Base-by-base conservation (phyloP, 1,140 invertebrate species). In the Coenobita brevimanus region DNA sequence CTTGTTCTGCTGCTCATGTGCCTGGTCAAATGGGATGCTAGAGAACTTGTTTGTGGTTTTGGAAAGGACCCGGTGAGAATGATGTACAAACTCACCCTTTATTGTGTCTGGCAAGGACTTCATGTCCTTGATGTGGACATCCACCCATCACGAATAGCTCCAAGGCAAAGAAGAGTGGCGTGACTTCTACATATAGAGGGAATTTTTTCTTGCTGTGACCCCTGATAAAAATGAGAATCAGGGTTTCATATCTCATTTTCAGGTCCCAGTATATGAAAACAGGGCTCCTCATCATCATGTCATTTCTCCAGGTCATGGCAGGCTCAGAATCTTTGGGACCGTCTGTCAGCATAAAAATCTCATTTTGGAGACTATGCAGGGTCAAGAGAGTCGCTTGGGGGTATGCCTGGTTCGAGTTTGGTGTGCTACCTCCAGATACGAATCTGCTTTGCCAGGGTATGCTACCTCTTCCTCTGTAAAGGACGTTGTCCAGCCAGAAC, bases 191-290 rank as follows among this genome's bases (percentile, higher is more conserved):
- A 30, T 78, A 78, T 46, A 46, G 46, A 46, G 75, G 75, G 27
- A 78, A 78, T 30, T 46, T 54, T 27, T 54, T 54, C 27, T 50
- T 46, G 33, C 75, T 38, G 30, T 46, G 75, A 46, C 41, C 41
- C 46, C 27, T 50, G 24, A 46, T 30, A 13, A 78, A 24, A n/a
- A 78, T 78, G 75, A 78, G 27, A 46, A 50, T 54, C 27, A 50
- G 1, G 17, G 17, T 78, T 78, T 78, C 75, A 76, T 46, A 78
- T 78, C 38, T 78, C 17, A 17, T 24, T 15, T 24, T 46, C 75
- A 78, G 17, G 75, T 78, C 75, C 75, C 75, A 78, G 75, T 24
- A 78, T 46, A 78, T 78, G 75, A 78, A 78, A 30, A 46, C 54
- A 46, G 75, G 75, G 46, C 75, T 78, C 41, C 27, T 46, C 17